These are phyloP conservation scores for Listronotus bonariensis DNA, from an alignment of 1,140 invertebrate genomes.

Conservation along the genomic window DNA sequence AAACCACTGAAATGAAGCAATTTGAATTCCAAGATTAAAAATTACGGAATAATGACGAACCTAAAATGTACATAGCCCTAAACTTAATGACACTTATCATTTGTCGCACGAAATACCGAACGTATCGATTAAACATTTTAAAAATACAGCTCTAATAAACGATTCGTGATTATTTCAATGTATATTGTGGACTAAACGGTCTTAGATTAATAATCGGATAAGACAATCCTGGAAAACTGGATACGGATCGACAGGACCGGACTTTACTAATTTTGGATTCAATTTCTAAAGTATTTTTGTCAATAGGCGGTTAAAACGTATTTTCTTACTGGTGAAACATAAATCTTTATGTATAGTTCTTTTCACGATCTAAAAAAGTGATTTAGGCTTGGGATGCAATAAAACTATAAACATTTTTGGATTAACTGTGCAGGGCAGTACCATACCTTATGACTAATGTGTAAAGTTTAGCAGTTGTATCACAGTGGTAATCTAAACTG, in stretches of 20 bases:
- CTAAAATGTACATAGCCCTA: neutral
- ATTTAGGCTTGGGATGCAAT: no score
- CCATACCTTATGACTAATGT: no score
- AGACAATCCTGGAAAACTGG: neutral
- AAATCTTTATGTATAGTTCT: no score
- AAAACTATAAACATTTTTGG: no score
- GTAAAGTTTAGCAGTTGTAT: no score
- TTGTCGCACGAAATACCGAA: constrained; percentile 4
- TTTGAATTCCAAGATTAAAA: constrained; percentile 8
- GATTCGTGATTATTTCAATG: constrained; percentile 17
- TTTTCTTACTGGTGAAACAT: no score
- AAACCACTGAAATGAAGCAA: constrained; percentile 3
- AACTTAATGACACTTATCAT: constrained; percentile 3
- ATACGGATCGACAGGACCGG: neutral
- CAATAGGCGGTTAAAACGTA: no score
- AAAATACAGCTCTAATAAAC: constrained; percentile 28
- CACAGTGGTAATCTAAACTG: no score
- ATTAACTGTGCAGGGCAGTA: no score
- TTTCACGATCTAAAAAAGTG: no score
- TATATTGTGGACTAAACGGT: constrained; percentile 28
- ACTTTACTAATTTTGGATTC: neutral
- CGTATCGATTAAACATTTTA: constrained; percentile 14
- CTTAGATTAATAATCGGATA: constrained; percentile 36
- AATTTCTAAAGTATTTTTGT: neutral
- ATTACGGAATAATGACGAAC: neutral